These are phyloP conservation scores for Sarcophilus harrisii DNA, from an alignment of 2,797 vertebrate species.

Conservation along the genomic window DNA sequence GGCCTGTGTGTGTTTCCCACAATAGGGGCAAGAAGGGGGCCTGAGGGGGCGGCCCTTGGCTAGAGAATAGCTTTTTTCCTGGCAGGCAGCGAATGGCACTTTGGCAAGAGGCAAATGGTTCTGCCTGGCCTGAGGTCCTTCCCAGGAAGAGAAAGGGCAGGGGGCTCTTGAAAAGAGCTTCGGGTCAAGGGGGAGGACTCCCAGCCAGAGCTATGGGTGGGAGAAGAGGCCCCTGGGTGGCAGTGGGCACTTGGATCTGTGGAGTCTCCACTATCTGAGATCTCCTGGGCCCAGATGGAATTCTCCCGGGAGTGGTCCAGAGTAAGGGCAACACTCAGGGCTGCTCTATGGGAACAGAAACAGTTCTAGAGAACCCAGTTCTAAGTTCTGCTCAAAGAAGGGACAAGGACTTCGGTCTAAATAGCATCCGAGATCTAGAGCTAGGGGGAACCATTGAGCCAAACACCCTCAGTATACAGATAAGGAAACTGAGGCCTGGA, in stretches of 20 bases:
- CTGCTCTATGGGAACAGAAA: not conserved
- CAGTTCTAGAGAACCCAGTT: not conserved
- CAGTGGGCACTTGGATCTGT: not conserved
- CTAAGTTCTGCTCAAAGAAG: not conserved
- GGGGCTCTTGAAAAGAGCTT: not conserved
- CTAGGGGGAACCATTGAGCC: not conserved
- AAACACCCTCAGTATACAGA: not conserved
- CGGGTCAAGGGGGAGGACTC: not conserved
- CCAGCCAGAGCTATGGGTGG: not conserved
- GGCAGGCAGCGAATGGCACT: not conserved
- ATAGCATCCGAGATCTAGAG: not conserved
- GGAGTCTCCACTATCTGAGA: not conserved
- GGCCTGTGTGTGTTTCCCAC: not conserved
- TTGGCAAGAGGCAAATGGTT: not conserved
- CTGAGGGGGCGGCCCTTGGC: not conserved
- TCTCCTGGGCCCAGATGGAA: not conserved
- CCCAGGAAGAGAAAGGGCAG: not conserved
- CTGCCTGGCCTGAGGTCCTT: constrained; percentile 8
- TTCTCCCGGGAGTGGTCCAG: not conserved
- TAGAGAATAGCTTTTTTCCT: not conserved
- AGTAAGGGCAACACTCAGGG: not conserved
- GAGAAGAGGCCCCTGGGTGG: not conserved
- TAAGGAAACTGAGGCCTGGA: not conserved
- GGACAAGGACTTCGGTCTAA: not conserved
- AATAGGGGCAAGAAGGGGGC: not conserved